A percentile compares a stretch with the other conserved stretches of the same genome.
Evolutionary conservation across 2,797 vertebrate genomes (phyloP).

Genomic region (Enoplosus armatus): DNA sequence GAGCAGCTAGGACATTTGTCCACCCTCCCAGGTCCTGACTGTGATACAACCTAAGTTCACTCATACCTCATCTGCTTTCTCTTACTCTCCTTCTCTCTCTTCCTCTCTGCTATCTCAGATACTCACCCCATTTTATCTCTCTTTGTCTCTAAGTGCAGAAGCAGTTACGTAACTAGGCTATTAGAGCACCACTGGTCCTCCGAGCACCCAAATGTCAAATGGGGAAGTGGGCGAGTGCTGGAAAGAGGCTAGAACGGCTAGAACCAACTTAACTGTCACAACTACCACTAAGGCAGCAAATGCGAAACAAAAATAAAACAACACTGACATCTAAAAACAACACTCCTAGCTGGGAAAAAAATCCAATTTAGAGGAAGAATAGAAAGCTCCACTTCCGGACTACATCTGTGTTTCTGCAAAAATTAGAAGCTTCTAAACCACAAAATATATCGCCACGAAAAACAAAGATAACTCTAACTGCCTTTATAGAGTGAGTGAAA

Average conservation of each 20-base stretch:
- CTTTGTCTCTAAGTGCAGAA: constrained; percentile 62
- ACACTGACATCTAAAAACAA: constrained; percentile 39
- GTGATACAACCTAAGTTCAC: constrained; percentile 33
- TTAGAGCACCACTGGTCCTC: constrained; percentile 69
- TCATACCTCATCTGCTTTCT: constrained; percentile 46
- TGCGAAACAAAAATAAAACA: constrained; percentile 44
- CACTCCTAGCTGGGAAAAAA: constrained; percentile 30
- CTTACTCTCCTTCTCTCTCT: constrained; percentile 22
- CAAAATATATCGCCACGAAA: background rate
- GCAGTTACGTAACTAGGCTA: constrained; percentile 71
- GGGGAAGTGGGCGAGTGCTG: constrained; percentile 53
- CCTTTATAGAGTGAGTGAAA: background rate
- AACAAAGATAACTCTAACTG: background rate
- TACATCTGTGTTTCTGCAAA: constrained; percentile 5
- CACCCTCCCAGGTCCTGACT: constrained; percentile 3
- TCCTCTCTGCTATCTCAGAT: constrained; percentile 32
- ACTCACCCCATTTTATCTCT: constrained; percentile 55
- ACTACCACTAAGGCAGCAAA: constrained; percentile 20
- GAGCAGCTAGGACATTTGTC: constrained; percentile 2
- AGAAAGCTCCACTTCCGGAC: constrained; percentile 22
- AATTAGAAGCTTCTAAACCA: background rate
- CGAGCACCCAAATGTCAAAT: constrained; percentile 69
- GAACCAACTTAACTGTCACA: constrained; percentile 42
- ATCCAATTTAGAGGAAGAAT: constrained; percentile 25
- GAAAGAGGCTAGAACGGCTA: constrained; percentile 25